These are phyloP conservation scores for Philhelius pedissequus DNA, from an alignment of 2,888 invertebrate genomes.

Conservation along the genomic window DNA sequence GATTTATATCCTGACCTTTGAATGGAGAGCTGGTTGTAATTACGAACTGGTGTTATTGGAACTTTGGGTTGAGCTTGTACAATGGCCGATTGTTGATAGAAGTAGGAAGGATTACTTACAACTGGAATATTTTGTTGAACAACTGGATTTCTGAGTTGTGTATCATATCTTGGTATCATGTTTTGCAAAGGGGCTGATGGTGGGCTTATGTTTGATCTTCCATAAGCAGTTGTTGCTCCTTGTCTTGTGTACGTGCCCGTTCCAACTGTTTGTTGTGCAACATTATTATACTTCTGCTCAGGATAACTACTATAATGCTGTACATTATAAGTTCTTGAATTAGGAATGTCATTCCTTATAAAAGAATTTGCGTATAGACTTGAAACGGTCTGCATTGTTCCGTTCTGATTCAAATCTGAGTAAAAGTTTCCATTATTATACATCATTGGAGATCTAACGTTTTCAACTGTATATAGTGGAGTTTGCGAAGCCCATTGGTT, in stretches of 20 bases:
- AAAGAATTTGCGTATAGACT: background rate
- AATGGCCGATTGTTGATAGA: background rate
- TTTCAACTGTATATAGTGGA: background rate
- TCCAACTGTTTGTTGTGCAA: background rate
- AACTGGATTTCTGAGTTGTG: background rate
- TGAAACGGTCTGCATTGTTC: background rate
- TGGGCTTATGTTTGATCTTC: background rate
- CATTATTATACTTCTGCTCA: background rate
- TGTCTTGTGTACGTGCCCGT: too few relatives aligned
- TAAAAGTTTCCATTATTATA: slow-evolving; percentile 28
- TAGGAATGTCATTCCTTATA: background rate
- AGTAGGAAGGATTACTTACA: background rate
- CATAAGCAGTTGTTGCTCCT: background rate
- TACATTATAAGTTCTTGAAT: background rate
- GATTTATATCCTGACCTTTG: background rate
- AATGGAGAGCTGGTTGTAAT: background rate
- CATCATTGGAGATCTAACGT: slow-evolving; percentile 21
- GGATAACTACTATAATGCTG: background rate
- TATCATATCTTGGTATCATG: background rate
- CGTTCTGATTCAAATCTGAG: background rate
- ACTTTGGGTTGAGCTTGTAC: background rate
- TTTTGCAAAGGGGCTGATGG: background rate
- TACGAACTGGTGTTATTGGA: background rate
- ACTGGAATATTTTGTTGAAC: background rate
- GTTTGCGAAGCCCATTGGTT: background rate